Evolutionary conservation across 2,888 invertebrate species (phyloP).

Genomic region (Penaeus monodon): DNA sequence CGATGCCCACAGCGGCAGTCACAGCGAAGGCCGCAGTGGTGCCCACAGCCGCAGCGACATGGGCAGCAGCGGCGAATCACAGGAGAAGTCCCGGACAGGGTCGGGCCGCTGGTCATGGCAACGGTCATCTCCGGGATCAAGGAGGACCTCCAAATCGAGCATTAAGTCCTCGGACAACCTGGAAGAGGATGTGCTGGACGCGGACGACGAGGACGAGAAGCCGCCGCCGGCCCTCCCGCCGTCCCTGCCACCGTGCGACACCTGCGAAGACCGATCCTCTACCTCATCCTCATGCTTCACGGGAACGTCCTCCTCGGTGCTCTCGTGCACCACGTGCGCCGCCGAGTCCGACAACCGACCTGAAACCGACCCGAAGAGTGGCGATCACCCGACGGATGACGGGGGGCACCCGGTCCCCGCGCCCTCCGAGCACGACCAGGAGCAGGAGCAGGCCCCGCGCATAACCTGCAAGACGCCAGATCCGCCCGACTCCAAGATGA

Average conservation of each 20-base stretch:
- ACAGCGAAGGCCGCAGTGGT: slow-evolving; percentile 4
- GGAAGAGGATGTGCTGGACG: slow-evolving; percentile 44
- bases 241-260: slow-evolving; percentile 59
- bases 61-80: slow-evolving; percentile 29
- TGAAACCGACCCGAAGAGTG: background rate
- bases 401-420: background rate
- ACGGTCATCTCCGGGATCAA: slow-evolving; percentile 50
- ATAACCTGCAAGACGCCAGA: background rate
- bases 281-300: slow-evolving; percentile 59
- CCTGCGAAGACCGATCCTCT: slow-evolving; percentile 61
- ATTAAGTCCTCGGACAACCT: slow-evolving; percentile 62
- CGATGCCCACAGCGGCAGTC: slow-evolving; percentile 54
- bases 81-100: slow-evolving; percentile 40
- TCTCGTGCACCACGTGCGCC: slow-evolving; percentile 61
- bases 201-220: slow-evolving; percentile 33
- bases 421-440: background rate
- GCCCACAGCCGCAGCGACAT: slow-evolving; percentile 28
- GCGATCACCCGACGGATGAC: background rate
- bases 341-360: slow-evolving; percentile 44
- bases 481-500: background rate
- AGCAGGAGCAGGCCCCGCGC: too few species aligned
- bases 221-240: slow-evolving; percentile 59
- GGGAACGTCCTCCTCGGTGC: slow-evolving; percentile 51
- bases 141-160: slow-evolving; percentile 63
- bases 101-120: slow-evolving; percentile 55